A percentile compares a stretch with the other conserved stretches of the same genome.
These are phyloP conservation scores for Silurus lanzhouensis DNA, from an alignment of 2,797 vertebrate species.

Conservation along the genomic window DNA sequence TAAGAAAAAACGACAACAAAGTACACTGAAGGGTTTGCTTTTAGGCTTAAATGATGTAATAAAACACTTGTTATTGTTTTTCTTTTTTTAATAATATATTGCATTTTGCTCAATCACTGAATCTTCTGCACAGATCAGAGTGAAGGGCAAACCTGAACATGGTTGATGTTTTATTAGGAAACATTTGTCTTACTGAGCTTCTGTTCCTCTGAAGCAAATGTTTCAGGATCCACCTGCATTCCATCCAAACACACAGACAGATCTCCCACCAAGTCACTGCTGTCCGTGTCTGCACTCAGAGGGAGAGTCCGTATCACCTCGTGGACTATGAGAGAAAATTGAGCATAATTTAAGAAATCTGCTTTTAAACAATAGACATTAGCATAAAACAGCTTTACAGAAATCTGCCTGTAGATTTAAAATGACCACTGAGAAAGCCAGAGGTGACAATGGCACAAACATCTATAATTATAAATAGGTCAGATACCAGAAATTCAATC, in stretches of 20 bases:
- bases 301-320: constrained; percentile 91
- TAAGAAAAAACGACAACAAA: constrained; percentile 43
- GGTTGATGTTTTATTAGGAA: background rate
- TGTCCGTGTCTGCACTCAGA: constrained; percentile 84
- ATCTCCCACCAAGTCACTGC: constrained; percentile 87
- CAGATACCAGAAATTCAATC: background rate
- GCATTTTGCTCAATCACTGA: background rate
- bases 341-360: background rate
- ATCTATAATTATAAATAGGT: background rate
- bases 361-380: background rate
- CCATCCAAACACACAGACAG: constrained; percentile 92
- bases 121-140: background rate
- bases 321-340: constrained; percentile 74
- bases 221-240: constrained; percentile 84
- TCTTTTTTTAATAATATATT: background rate
- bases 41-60: background rate
- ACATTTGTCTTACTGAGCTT: constrained; percentile 65
- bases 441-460: background rate
- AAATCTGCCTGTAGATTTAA: background rate
- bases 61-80: background rate
- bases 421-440: background rate
- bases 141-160: background rate
- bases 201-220: constrained; percentile 69
- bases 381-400: background rate
- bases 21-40: background rate